These are phyloP conservation scores for Chymomyza procnemis DNA, from an alignment of 2,888 invertebrate species.

Conservation along the genomic window DNA sequence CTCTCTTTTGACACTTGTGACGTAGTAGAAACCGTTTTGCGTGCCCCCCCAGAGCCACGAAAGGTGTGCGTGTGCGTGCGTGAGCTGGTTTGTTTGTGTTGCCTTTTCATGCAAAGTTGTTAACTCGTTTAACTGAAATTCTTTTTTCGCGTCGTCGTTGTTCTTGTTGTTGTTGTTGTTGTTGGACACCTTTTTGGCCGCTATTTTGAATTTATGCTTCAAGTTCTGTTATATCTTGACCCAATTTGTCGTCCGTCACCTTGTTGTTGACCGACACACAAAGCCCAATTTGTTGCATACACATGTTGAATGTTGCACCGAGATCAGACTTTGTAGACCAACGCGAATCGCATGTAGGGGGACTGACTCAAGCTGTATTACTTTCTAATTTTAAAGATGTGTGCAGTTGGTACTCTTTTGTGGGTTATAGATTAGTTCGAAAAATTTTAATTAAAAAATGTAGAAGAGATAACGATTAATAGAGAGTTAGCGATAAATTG, in stretches of 20 bases:
- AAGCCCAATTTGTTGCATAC: conserved; percentile 43
- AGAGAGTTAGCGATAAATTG: no score
- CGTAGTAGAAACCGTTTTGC: not conserved
- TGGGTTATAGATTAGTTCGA: no score
- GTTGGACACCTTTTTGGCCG: not conserved
- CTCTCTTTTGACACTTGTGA: conserved; percentile 21
- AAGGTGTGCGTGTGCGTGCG: conserved; percentile 10
- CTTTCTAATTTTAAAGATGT: conserved; percentile 20
- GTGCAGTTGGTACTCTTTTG: no score
- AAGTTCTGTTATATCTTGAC: conserved; percentile 68
- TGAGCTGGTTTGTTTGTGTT: conserved; percentile 51
- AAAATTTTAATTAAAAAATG: no score
- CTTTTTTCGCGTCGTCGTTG: conserved; percentile 1
- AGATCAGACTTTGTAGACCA: not conserved
- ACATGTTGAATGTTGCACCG: conserved; percentile 10
- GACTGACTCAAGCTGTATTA: conserved; percentile 16
- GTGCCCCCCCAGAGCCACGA: no score
- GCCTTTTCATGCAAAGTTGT: conserved; percentile 68
- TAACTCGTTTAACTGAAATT: conserved; percentile 46
- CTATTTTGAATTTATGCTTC: conserved; percentile 44
- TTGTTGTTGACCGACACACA: conserved; percentile 1
- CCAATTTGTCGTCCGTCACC: conserved; percentile 50
- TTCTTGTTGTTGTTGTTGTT: not conserved
- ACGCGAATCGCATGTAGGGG: not conserved
- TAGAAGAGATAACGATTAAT: no score